Percentiles rank a stretch among this genome's conserved stretches.
Evolutionary conservation across 2,888 invertebrate genomes (phyloP).

Genomic region (Heliconius aoede): DNA sequence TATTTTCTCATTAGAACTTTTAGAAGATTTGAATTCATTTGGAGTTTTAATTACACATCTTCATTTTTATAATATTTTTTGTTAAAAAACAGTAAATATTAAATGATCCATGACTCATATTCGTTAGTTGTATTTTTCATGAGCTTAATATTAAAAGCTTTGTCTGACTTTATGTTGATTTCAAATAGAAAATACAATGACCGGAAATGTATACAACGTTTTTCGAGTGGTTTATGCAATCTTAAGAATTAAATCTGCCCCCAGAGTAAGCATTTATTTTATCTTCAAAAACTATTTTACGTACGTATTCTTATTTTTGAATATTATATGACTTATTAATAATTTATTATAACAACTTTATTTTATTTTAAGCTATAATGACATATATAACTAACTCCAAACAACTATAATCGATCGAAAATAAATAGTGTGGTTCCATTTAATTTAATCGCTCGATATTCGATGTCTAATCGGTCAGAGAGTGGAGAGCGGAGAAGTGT

Average conservation of each 20-base stretch:
- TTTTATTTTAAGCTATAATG: too few relatives aligned
- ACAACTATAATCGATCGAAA: too few relatives aligned
- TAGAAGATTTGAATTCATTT: not conserved
- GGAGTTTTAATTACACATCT: not conserved
- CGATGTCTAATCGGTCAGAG: accelerated
- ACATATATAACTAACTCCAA: too few relatives aligned
- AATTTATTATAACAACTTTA: too few relatives aligned
- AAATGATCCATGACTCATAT: too few relatives aligned
- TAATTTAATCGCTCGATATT: too few relatives aligned
- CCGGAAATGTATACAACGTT: constrained; percentile 35
- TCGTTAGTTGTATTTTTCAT: too few relatives aligned
- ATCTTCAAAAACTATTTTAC: not conserved
- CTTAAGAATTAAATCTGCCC: constrained; percentile 31
- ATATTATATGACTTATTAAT: not conserved
- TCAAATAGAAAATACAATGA: constrained; percentile 37
- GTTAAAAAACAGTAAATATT: too few relatives aligned
- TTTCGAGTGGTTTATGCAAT: constrained; percentile 33
- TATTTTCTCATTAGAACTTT: not conserved
- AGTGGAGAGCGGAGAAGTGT: too few relatives aligned
- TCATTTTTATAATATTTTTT: too few relatives aligned
- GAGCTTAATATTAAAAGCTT: not conserved
- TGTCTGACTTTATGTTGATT: constrained; percentile 9
- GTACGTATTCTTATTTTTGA: not conserved
- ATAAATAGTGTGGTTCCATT: too few relatives aligned
- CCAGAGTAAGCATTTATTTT: not conserved